Conservation (phyloP, 30 jellyfish, hydroid and myxozoan genomes). For the Catostylus mosaicus region DNA sequence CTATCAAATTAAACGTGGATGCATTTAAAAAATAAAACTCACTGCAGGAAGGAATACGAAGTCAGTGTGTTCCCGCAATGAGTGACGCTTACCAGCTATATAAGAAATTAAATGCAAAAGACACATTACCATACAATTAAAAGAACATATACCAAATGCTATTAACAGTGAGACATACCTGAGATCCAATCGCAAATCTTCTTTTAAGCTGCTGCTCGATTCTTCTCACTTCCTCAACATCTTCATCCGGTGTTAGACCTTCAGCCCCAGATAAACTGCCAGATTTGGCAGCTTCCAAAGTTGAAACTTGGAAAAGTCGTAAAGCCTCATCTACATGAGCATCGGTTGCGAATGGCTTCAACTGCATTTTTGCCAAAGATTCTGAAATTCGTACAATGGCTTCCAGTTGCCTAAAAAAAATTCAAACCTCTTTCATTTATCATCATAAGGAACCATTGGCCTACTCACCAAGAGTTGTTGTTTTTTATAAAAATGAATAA, state of each 20-base stretch:
- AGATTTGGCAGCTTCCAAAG: slow-evolving; percentile 95
- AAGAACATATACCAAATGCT: not conserved
- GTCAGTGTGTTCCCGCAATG: too few relatives aligned
- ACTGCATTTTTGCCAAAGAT: slow-evolving; percentile 97
- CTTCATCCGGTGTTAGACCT: slow-evolving; percentile 97
- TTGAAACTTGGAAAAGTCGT: slow-evolving; percentile 97
- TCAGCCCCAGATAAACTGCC: slow-evolving; percentile 99
- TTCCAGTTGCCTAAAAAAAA: slow-evolving; percentile 88
- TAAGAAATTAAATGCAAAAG: too few relatives aligned
- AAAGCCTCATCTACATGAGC: slow-evolving; percentile 95
- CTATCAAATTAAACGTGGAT: too few relatives aligned
- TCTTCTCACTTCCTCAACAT: slow-evolving; percentile 92
- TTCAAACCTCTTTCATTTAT: too few relatives aligned
- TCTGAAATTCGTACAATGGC: slow-evolving; percentile 95
- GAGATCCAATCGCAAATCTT: slow-evolving; percentile 99
- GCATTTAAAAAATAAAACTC: too few relatives aligned
- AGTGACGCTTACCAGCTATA: too few relatives aligned
- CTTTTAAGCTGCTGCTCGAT: slow-evolving; percentile 89
- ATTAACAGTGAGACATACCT: slow-evolving; percentile 58
- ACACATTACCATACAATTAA: too few relatives aligned
- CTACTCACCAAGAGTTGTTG: too few relatives aligned
- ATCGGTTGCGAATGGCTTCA: slow-evolving; percentile 94
- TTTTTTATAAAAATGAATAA: too few relatives aligned
- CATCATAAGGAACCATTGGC: too few relatives aligned
- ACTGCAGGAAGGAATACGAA: too few relatives aligned